Evolutionary conservation across 2,113 vertebrate species (phyloP).

Genomic region (Ivindomyrus marchei): DNA sequence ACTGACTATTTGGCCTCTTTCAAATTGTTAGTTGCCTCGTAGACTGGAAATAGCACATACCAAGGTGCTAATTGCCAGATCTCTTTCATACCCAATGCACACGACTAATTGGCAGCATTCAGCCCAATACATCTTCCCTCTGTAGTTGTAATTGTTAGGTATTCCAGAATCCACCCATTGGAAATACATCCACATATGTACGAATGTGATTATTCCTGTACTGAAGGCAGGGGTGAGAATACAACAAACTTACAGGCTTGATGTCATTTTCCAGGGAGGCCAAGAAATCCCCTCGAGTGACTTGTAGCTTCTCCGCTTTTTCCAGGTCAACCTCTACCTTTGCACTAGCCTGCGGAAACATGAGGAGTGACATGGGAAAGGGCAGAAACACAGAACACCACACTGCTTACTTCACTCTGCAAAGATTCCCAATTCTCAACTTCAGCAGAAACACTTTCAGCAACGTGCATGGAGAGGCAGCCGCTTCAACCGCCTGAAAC

Average conservation of each 20-base stretch:
- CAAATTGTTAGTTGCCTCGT: background rate
- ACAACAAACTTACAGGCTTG: constrained; percentile 79
- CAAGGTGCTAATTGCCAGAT: background rate
- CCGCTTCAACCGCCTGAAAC: background rate
- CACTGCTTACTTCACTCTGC: background rate
- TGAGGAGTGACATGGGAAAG: background rate
- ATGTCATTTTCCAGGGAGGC: constrained; percentile 88
- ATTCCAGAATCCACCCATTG: background rate
- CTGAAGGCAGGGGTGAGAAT: background rate
- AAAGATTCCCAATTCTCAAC: background rate
- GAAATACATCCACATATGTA: background rate
- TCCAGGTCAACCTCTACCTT: constrained; percentile 93
- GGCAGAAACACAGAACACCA: constrained; percentile 1
- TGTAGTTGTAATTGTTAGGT: background rate
- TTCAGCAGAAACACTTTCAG: background rate
- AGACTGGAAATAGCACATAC: background rate
- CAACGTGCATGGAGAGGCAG: too few relatives aligned
- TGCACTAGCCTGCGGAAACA: constrained; percentile 68
- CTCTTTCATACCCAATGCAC: background rate
- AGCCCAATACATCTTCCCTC: background rate
- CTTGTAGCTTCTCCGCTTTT: constrained; percentile 81
- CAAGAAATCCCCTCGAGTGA: constrained; percentile 80
- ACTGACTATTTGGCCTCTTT: background rate
- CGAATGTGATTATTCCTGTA: background rate
- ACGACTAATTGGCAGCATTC: background rate